Evolutionary conservation across 2,888 invertebrate genomes (phyloP), one percentile per base, ranked within the genome.

Genomic region (Philereme vetulata): DNA sequence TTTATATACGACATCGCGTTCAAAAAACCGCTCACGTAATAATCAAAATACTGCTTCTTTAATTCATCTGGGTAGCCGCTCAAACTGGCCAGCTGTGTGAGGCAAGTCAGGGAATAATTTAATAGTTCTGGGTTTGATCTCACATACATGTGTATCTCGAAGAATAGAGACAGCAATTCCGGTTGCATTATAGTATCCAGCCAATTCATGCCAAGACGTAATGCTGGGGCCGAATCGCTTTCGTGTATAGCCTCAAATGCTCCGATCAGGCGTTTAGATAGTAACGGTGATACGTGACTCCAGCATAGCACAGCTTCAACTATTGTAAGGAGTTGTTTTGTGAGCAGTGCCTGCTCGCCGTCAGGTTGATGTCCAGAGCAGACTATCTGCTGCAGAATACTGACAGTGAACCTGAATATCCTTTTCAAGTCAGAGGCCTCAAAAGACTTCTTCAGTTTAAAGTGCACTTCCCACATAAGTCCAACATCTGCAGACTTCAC

Each of bases 401-500:
- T 82, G 56, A 92, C 90, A 60, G 88, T 86, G 74, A 92, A 92
- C 65, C 90, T 80, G 80, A 98, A 97, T 79, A 98, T 96, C 66
- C 95, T 93, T 75, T 96, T 95, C 69, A 98, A 89, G 80, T 97
- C 96, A 51, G 94, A 93, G 32, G 93, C 94, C 93, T 98, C 97
- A 90, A 98, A 98, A 45, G 95, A 94, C 74, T 95, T 95, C 84
- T 98, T 98, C 36, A 96, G 95, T 77, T 95, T 94, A 74, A 96
- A 95, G 85, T 98, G 98, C 40, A 95, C 94, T 84, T 97, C 97
- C 96, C 97, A 98, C 46, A 97, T 95, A 51, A 98, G 90, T 5
- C 97, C 97, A 8, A 97, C 95, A 85, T 97, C 97, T 38, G 97
- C 95, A 1, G 97, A 96, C 77, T 97, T 95, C 0, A 96, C 95